Evolutionary conservation across 2,797 vertebrate genomes (phyloP).

Genomic region (Sphenopsis melanotis): DNA sequence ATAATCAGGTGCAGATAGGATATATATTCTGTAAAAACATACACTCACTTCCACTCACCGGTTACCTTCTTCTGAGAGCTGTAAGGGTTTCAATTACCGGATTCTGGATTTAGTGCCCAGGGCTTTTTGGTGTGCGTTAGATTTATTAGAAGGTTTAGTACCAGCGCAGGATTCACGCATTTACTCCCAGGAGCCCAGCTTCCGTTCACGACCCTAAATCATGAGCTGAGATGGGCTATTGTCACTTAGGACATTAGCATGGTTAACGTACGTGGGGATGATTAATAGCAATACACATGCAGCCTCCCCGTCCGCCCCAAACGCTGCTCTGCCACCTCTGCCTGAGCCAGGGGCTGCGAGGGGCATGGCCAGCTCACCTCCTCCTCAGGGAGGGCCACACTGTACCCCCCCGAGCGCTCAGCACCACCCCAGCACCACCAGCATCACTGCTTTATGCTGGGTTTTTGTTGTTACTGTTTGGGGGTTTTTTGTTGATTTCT

Average conservation of each 20-base stretch:
- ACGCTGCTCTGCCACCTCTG: background rate
- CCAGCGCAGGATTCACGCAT: constrained; percentile 79
- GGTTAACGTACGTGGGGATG: constrained; percentile 73
- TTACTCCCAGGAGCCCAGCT: constrained; percentile 80
- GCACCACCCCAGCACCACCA: background rate
- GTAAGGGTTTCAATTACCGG: constrained; percentile 77
- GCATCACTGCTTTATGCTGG: background rate
- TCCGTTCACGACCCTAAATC: constrained; percentile 82
- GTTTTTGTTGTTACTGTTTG: background rate
- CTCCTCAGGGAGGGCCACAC: fast-evolving
- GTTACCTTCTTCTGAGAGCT: constrained; percentile 64
- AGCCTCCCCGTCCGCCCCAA: constrained; percentile 4
- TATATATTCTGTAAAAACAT: constrained; percentile 60
- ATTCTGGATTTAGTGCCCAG: constrained; percentile 80
- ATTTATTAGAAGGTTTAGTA: constrained; percentile 84
- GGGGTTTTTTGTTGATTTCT: background rate
- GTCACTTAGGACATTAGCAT: constrained; percentile 82
- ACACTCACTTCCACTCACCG: constrained; percentile 40
- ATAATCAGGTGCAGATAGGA: constrained; percentile 50
- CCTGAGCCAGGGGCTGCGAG: background rate
- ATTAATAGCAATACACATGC: constrained; percentile 73
- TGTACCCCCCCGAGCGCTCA: fast-evolving
- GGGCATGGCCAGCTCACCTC: background rate
- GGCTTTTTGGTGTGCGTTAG: constrained; percentile 79
- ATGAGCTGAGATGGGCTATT: constrained; percentile 79